Percentiles rank a stretch among this genome's conserved stretches.
Evolutionary conservation across 2,113 vertebrate species (phyloP).

Genomic region (Bettongia penicillata): DNA sequence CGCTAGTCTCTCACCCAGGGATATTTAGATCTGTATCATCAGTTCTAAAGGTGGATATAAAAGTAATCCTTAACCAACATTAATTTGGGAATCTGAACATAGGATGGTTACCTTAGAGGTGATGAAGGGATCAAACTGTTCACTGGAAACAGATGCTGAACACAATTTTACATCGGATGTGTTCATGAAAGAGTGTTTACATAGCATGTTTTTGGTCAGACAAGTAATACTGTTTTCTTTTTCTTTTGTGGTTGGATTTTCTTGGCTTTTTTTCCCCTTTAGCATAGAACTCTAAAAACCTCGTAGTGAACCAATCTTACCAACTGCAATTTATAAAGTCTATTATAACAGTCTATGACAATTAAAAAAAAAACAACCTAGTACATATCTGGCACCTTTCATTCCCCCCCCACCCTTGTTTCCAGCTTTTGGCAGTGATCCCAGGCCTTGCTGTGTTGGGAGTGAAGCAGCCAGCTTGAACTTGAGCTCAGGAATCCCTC

Average conservation of each 20-base stretch:
- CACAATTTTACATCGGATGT: slow-evolving; percentile 72
- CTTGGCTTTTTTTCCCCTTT: slow-evolving; percentile 61
- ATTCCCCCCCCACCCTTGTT: slow-evolving; percentile 3
- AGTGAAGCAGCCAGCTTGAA: slow-evolving; percentile 56
- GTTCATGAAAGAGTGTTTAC: slow-evolving; percentile 68
- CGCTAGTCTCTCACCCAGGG: neutral
- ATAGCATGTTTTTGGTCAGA: slow-evolving; percentile 70
- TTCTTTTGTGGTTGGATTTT: slow-evolving; percentile 69
- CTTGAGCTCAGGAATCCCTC: neutral
- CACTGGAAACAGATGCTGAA: slow-evolving; percentile 59
- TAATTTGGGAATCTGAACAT: neutral
- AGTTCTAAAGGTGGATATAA: slow-evolving; percentile 43
- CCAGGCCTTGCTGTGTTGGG: slow-evolving; percentile 55
- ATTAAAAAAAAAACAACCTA: slow-evolving; percentile 67
- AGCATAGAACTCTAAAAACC: slow-evolving; percentile 74
- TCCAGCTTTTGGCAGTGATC: slow-evolving; percentile 67
- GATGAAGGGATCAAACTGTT: slow-evolving; percentile 58
- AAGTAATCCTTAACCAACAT: slow-evolving; percentile 33
- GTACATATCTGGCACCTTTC: slow-evolving; percentile 53
- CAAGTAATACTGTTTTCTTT: slow-evolving; percentile 72
- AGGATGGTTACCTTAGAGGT: slow-evolving; percentile 22
- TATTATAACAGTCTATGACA: slow-evolving; percentile 79
- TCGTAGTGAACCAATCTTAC: slow-evolving; percentile 72
- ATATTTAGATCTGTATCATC: slow-evolving; percentile 28
- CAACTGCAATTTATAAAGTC: slow-evolving; percentile 81